These are phyloP conservation scores for Leptobrachium leishanense DNA, from an alignment of 2,113 vertebrate genomes.

Conservation along the genomic window DNA sequence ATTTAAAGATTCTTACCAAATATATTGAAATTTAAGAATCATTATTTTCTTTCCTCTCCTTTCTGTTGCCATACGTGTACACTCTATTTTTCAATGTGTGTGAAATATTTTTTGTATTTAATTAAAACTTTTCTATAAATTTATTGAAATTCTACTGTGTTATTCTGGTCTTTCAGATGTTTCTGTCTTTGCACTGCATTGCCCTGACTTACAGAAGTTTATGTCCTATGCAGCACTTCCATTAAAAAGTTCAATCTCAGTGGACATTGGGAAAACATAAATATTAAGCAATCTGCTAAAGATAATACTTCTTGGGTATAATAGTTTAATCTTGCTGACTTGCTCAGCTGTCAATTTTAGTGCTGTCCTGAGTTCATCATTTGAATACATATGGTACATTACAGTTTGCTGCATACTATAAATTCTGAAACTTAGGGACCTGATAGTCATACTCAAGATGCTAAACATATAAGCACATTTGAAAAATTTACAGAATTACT, in stretches of 20 bases:
- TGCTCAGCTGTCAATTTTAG: constrained; percentile 21
- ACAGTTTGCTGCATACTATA: constrained; percentile 1
- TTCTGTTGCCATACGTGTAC: too few relatives aligned
- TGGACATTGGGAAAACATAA: constrained; percentile 13
- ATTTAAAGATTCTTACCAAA: too few relatives aligned
- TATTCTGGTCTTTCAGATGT: not conserved
- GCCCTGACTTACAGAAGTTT: constrained; percentile 3
- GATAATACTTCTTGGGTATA: constrained; percentile 12
- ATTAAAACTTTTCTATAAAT: not conserved
- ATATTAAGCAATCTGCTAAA: constrained; percentile 19
- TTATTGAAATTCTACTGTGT: not conserved
- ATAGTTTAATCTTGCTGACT: constrained; percentile 21
- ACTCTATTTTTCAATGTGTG: too few relatives aligned
- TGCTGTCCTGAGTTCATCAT: constrained; percentile 15
- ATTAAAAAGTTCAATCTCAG: constrained; percentile 8
- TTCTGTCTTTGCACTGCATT: constrained; percentile 6
- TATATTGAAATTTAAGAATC: too few relatives aligned
- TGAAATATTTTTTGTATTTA: not conserved
- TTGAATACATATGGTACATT: constrained; percentile 19
- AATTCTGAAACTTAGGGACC: constrained; percentile 16
- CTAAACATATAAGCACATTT: too few relatives aligned
- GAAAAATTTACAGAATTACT: too few relatives aligned
- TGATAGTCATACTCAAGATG: not conserved
- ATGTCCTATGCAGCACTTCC: not conserved
- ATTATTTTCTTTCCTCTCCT: too few relatives aligned